Evolutionary conservation across 2,888 invertebrate species (phyloP).

Genomic region (Drosophila meridiana): DNA sequence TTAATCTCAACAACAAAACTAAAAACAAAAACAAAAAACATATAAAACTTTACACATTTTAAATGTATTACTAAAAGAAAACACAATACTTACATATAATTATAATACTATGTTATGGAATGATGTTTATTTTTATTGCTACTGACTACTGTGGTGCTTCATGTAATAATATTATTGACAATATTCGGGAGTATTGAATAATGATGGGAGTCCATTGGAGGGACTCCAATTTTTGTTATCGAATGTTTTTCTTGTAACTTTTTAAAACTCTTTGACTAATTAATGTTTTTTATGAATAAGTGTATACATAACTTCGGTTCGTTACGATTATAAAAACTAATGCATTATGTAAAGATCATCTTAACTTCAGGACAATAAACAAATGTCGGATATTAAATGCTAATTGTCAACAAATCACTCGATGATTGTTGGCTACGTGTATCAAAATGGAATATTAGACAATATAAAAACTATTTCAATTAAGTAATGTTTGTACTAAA

Average conservation of each 20-base stretch:
- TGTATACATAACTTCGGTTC: constrained; percentile 60
- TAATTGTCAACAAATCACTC: constrained; percentile 12
- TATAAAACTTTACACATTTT: constrained; percentile 65
- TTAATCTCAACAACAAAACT: constrained; percentile 34
- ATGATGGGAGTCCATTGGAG: constrained; percentile 13
- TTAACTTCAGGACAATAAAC: constrained; percentile 57
- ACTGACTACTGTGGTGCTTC: constrained; percentile 78
- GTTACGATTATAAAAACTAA: constrained; percentile 22
- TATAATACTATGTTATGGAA: constrained; percentile 22
- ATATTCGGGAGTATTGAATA: constrained; percentile 27
- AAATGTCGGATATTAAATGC: constrained; percentile 19
- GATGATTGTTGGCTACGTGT: constrained; percentile 36
- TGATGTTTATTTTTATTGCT: constrained; percentile 71
- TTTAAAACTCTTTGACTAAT: constrained; percentile 69
- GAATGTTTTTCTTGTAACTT: constrained; percentile 66
- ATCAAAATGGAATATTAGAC: constrained; percentile 35
- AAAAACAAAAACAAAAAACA: constrained; percentile 51
- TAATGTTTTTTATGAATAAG: constrained; percentile 65
- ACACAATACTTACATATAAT: constrained; percentile 29
- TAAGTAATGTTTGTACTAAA: constrained; percentile 45
- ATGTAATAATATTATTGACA: constrained; percentile 65
- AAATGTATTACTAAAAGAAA: constrained; percentile 61
- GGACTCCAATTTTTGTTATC: constrained; percentile 64
- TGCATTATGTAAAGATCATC: constrained; percentile 33
- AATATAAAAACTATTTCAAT: constrained; percentile 29